Conservation (phyloP, 2,888 invertebrate genomes). For the Drosophila helvetica region DNA sequence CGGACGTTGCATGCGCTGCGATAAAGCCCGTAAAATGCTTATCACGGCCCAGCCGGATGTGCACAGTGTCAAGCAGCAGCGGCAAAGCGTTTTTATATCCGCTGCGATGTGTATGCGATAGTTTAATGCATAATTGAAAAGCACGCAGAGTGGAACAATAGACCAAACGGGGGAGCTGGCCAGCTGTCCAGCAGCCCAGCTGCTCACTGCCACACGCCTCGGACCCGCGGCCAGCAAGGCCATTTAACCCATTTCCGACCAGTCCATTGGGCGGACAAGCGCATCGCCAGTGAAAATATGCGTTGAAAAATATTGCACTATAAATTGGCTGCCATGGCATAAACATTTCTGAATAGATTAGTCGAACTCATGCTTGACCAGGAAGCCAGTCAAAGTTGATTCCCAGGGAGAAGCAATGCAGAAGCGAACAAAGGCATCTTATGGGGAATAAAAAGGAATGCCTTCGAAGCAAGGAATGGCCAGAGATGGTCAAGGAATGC, state of each 20-base stretch:
- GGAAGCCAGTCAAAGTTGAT: background rate
- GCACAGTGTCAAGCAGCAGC: conserved; percentile 72
- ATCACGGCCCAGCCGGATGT: conserved; percentile 75
- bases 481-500: background rate
- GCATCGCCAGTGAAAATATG: background rate
- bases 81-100: conserved; percentile 57
- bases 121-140: conserved; percentile 79
- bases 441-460: background rate
- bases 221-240: conserved; percentile 13
- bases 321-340: conserved; percentile 9
- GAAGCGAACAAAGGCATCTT: background rate
- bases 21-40: conserved; percentile 77
- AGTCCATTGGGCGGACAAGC: conserved; percentile 5
- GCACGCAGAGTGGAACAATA: conserved; percentile 74
- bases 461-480: background rate
- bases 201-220: background rate
- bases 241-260: conserved; percentile 44
- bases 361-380: background rate
- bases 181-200: background rate
- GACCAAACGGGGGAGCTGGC: conserved; percentile 11
- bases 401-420: background rate
- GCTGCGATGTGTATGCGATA: conserved; percentile 57
- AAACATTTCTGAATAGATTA: conserved; percentile 1
- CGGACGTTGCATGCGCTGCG: conserved; percentile 56
- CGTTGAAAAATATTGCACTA: background rate